Evolutionary conservation across 2,888 invertebrate genomes (phyloP).

Genomic region (Callimorpha dominula): DNA sequence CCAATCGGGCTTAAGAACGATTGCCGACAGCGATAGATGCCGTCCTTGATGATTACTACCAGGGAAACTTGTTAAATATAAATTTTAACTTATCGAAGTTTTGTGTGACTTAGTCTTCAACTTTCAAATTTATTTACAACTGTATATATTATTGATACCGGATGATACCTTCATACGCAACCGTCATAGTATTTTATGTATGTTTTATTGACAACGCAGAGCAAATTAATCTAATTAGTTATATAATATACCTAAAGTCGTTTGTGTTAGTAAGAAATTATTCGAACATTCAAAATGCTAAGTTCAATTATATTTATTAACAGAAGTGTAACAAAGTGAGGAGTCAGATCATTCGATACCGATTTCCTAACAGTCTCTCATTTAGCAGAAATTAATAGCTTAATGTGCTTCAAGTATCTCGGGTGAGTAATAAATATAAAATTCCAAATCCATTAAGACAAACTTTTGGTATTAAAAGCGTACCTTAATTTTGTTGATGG

Average conservation of each 20-base stretch:
- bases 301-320: conserved; percentile 5
- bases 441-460: conserved; percentile 82
- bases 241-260: no score
- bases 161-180: no score
- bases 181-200: no score
- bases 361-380: conserved; percentile 43
- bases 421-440: conserved; percentile 73
- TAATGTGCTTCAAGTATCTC: conserved; percentile 50
- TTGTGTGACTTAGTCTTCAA: no score
- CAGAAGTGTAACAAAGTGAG: conserved; percentile 6
- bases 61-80: not conserved
- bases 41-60: not conserved
- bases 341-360: conserved; percentile 29
- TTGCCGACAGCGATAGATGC: not conserved
- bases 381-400: conserved; percentile 70
- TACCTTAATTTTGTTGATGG: conserved; percentile 84
- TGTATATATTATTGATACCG: no score
- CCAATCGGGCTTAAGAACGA: conserved; percentile 29
- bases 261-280: not conserved
- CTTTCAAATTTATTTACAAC: no score
- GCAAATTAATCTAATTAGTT: no score
- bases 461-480: conserved; percentile 82
- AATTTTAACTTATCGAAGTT: not conserved
- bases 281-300: not conserved
- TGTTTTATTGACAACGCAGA: no score